Base-by-base conservation (phyloP, 2,113 vertebrate genomes). In the Phainopepla nitens region DNA sequence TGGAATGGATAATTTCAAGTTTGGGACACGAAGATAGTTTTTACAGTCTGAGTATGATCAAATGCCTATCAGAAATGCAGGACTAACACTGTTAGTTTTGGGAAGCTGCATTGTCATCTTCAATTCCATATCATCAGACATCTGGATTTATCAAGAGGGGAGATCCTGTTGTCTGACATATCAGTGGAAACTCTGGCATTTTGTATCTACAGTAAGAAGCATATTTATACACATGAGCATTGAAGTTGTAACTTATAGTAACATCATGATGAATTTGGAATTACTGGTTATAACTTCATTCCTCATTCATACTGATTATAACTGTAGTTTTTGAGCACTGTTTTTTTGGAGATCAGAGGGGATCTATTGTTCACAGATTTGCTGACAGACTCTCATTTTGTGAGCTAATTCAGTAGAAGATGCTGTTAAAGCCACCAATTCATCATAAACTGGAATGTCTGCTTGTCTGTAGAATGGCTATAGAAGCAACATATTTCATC, bases 81-180 rank as follows among this genome's bases (percentile, higher is more conserved):
- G 18, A 33, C 7, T 70, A 47, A 25, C 57, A 51, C 25, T 77
- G 7, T 78, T 82, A 23, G 15, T 89, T 87, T 79, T 53, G 44
- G 47, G 51, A 93, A 93, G 53, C 69, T 91, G 70, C 44, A 15
- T 14, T 87, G 57, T 85, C 20, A 19, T 68, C 56, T 84, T 78
- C 2, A 3, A 45, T 91, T 93, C 28, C 5, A 0, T 61, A 23
- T 57, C 21, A 35, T 80, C 44, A 65, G 42, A 44, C 27, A 77
- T 44, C 39, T 61, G 76, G 39, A 17, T 83, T 5, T 69, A 41
- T 83, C 17, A 45, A 65, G 58, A 65, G 54, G 36, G n/a, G 76
- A 24, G n/a, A 29, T 7, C 23, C 29, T 45, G 31, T 9, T 70
- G 35, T 25, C 27, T 76, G 69, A 62, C 7, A 9, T 53, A 50